Percentiles rank a stretch among this genome's conserved stretches.
Conservation (phyloP, 1,140 invertebrate genomes). For the Sminthurides bifidus region DNA sequence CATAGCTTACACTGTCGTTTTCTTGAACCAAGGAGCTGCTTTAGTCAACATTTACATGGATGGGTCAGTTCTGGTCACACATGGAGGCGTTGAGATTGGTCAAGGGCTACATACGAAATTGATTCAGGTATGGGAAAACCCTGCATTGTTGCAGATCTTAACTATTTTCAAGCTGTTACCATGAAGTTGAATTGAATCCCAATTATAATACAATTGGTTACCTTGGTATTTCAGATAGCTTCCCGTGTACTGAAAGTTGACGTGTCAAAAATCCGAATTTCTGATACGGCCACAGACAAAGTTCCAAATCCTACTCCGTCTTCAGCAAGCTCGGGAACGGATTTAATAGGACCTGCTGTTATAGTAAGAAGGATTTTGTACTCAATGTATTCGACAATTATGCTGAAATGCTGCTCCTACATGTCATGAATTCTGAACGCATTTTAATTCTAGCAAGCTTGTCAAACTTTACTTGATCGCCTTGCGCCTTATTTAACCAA, state of each 20-base stretch:
- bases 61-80: constrained; percentile 77
- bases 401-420: not conserved
- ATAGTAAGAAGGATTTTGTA: constrained; percentile 42
- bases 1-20: constrained; percentile 59
- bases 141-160: too few relatives aligned
- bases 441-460: constrained; percentile 54
- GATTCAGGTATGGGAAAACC: constrained; percentile 61
- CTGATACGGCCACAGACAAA: constrained; percentile 81
- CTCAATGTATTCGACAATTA: not conserved
- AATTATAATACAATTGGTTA: not conserved
- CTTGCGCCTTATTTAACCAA: constrained; percentile 63
- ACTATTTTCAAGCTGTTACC: too few relatives aligned
- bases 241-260: constrained; percentile 47
- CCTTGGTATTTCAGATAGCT: constrained; percentile 1
- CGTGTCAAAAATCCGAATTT: constrained; percentile 55
- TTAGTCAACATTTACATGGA: constrained; percentile 79
- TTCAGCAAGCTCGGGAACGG: constrained; percentile 78
- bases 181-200: constrained; percentile 5
- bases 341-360: constrained; percentile 89
- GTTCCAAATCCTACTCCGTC: constrained; percentile 87
- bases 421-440: not conserved
- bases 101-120: constrained; percentile 92
- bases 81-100: constrained; percentile 89
- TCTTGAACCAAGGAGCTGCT: constrained; percentile 77
- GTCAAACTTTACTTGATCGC: constrained; percentile 59